Conservation (phyloP, 1,140 invertebrate species). For the Araneus ventricosus region DNA sequence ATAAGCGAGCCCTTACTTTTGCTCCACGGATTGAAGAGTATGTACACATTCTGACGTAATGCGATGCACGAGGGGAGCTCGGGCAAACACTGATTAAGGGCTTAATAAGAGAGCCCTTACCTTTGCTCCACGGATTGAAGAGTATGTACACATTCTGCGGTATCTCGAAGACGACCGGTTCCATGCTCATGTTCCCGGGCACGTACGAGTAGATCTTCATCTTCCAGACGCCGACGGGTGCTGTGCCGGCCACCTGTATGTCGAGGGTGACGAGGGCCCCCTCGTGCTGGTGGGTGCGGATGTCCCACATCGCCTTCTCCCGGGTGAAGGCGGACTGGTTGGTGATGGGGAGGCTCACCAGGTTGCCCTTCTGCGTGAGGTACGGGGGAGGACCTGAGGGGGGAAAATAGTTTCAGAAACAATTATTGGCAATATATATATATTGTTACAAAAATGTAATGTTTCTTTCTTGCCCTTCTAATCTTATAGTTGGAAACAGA, state of each 20-base stretch:
- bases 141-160: conserved; percentile 85
- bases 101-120: too few species aligned
- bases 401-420: too few species aligned
- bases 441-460: too few species aligned
- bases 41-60: conserved; percentile 85
- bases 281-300: conserved; percentile 81
- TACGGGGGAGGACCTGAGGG: conserved; percentile 83
- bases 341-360: conserved; percentile 81
- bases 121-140: conserved; percentile 88
- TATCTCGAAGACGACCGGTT: conserved; percentile 82
- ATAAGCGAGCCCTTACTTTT: conserved; percentile 78
- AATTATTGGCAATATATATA: too few species aligned
- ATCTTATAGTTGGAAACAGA: too few species aligned
- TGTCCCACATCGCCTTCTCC: conserved; percentile 81
- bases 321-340: conserved; percentile 80
- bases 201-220: conserved; percentile 91
- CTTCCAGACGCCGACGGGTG: conserved; percentile 91
- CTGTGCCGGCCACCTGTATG: conserved; percentile 86
- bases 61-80: too few species aligned
- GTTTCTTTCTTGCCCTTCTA: too few species aligned
- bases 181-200: conserved; percentile 80
- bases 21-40: conserved; percentile 90
- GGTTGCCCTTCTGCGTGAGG: conserved; percentile 83
- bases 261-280: conserved; percentile 80
- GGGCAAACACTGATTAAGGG: too few species aligned